Evolutionary conservation across 2,797 vertebrate species (phyloP), one percentile per base, ranked within the genome.

Genomic region (Gymnothorax javanicus): DNA sequence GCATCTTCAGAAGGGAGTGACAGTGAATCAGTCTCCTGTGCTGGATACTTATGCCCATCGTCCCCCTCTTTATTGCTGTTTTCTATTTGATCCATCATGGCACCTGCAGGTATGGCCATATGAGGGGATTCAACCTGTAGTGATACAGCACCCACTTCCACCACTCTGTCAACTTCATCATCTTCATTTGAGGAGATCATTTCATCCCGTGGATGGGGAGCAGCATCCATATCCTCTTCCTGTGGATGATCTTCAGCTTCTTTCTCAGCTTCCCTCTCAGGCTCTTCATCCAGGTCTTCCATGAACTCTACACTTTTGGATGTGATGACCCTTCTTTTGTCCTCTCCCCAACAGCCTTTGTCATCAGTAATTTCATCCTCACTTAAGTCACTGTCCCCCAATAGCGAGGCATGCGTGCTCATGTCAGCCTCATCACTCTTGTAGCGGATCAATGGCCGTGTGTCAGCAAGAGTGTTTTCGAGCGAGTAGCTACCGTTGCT

Each of bases 391-490:
- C 91, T 92, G 71, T 93, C 92, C 0, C 94, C 93, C 82, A 92
- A 1, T 64, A 94, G 95, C 0, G 94, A 94, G 0, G 88, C 93
- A 81, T 93, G 94, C 23, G 92, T 90, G 83, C 94, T 95, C 52
- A 59, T 93, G 0, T 96, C 95, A 0, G 93, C 92, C 85, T 96
- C 95, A 1, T 96, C 95, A 0, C 95, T 96, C 90, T 93, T 95
- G 92, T 96, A 96, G 59, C 89, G 93, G 54, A 96, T 96, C 89
- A 96, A 92, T 56, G 96, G 95, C 3, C 94, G 94, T 1, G 95
- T 94, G 91, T 96, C 96, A 0, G 96, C 96, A 0, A 96, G 88
- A 1, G 96, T 97, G 91, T 96, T 96, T 0, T 97, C 96, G 89
- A 94, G 95, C 87, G 93, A 94, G 1, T 96, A 96, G 91, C 95